phyloP scores from a whole-genome alignment of 2,113 vertebrate species.

The Lichenostomus cassidix region DNA sequence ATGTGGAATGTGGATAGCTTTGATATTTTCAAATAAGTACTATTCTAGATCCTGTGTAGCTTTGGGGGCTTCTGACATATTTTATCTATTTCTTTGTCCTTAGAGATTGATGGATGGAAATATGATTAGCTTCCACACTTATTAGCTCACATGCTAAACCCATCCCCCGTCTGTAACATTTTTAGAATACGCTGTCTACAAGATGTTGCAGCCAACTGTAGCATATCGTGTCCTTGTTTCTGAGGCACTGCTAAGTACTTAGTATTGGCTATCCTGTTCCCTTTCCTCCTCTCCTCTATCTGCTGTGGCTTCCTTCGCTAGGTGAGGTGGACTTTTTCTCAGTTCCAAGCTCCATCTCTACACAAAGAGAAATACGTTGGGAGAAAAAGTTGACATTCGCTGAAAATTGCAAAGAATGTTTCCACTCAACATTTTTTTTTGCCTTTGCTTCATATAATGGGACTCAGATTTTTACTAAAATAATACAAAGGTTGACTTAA shows the following conservation, averaged over 20 bases:
- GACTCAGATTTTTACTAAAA: neutral
- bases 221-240: neutral
- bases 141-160: neutral
- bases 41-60: neutral
- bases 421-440: neutral
- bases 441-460: neutral
- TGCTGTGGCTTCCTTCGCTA: neutral
- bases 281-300: neutral
- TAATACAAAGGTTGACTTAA: neutral
- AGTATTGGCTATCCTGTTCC: neutral
- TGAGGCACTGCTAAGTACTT: neutral
- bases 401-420: neutral
- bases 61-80: neutral
- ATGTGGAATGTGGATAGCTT: neutral
- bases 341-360: neutral
- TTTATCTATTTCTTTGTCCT: constrained; percentile 19
- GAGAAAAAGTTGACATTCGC: neutral
- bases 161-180: neutral
- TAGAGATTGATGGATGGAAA: neutral
- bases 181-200: neutral
- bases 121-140: neutral
- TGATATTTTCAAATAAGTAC: neutral
- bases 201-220: neutral
- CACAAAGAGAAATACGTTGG: neutral
- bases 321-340: neutral